These are phyloP conservation scores for Diadegma fenestrale DNA, from an alignment of 2,888 invertebrate genomes.

Conservation along the genomic window DNA sequence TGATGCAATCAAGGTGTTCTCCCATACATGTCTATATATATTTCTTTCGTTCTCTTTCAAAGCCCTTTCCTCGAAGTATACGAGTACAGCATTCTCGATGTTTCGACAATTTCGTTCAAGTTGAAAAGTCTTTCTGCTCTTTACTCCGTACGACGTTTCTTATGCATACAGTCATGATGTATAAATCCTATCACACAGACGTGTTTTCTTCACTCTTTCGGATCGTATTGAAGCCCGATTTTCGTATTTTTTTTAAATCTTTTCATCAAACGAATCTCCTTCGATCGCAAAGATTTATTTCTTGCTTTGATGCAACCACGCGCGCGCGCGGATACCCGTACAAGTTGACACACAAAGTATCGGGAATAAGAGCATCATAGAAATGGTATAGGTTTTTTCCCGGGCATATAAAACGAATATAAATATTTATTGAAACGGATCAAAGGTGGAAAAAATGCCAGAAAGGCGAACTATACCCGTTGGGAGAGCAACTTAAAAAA, in stretches of 20 bases:
- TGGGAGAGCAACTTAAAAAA: conserved; percentile 49
- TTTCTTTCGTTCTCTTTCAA: conserved; percentile 2
- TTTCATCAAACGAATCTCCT: conserved; percentile 59
- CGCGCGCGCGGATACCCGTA: neutral
- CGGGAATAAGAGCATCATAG: conserved; percentile 46
- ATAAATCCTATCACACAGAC: conserved; percentile 21
- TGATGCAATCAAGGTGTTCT: conserved; percentile 14
- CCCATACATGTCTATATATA: neutral
- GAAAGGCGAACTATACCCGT: conserved; percentile 51
- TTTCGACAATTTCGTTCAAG: conserved; percentile 20
- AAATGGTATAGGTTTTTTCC: conserved; percentile 33
- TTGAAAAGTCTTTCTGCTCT: conserved; percentile 32
- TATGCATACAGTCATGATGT: conserved; percentile 6
- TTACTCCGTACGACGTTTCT: conserved; percentile 9
- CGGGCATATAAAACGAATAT: conserved; percentile 62
- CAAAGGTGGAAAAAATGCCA: conserved; percentile 64
- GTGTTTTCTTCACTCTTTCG: neutral
- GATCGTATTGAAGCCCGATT: neutral
- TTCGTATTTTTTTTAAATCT: conserved; percentile 33
- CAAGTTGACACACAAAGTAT: conserved; percentile 4
- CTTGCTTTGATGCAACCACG: neutral
- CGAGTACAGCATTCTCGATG: conserved; percentile 18
- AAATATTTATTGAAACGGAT: conserved; percentile 70
- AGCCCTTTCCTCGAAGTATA: neutral
- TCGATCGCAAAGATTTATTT: conserved; percentile 25